Percentiles rank a stretch among this genome's conserved stretches.
phyloP scores from a whole-genome alignment of 2,797 vertebrate genomes.

The Brotula barbata region DNA sequence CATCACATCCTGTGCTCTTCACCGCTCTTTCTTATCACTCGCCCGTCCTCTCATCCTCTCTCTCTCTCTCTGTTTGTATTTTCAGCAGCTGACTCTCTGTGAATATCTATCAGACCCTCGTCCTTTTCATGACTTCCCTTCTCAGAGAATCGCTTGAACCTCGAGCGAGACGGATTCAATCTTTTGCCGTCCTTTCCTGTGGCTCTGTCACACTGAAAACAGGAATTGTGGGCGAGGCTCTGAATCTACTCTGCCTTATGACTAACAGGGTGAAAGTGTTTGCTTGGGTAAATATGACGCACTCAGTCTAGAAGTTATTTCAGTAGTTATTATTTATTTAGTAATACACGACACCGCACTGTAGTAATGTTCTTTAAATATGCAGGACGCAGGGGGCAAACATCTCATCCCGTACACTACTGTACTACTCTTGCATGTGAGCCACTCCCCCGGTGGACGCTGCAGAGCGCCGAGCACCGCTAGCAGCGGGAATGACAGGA shows the following conservation, averaged over 20 bases:
- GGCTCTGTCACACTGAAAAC: constrained; percentile 6
- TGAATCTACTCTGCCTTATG: constrained; percentile 9
- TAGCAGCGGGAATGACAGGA: too few relatives aligned
- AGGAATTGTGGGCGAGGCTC: constrained; percentile 6
- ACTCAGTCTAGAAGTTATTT: too few relatives aligned
- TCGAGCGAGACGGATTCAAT: not conserved
- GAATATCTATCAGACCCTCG: not conserved
- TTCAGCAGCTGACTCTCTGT: constrained; percentile 29
- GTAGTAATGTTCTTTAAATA: too few relatives aligned
- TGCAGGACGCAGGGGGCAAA: too few relatives aligned
- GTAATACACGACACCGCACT: too few relatives aligned
- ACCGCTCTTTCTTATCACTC: not conserved
- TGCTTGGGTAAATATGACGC: too few relatives aligned
- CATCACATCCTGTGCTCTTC: too few relatives aligned
- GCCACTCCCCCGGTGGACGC: too few relatives aligned
- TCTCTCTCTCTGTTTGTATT: not conserved
- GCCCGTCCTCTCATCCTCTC: constrained; percentile 1
- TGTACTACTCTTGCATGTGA: too few relatives aligned
- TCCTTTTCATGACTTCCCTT: not conserved
- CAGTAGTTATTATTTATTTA: too few relatives aligned
- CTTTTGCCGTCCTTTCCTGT: constrained; percentile 4
- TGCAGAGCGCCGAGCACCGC: too few relatives aligned
- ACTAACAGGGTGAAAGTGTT: not conserved
- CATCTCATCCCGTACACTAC: too few relatives aligned
- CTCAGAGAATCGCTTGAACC: constrained; percentile 5